Evolutionary conservation across 2,113 vertebrate species (phyloP).

Genomic region (Stictonetta naevosa): DNA sequence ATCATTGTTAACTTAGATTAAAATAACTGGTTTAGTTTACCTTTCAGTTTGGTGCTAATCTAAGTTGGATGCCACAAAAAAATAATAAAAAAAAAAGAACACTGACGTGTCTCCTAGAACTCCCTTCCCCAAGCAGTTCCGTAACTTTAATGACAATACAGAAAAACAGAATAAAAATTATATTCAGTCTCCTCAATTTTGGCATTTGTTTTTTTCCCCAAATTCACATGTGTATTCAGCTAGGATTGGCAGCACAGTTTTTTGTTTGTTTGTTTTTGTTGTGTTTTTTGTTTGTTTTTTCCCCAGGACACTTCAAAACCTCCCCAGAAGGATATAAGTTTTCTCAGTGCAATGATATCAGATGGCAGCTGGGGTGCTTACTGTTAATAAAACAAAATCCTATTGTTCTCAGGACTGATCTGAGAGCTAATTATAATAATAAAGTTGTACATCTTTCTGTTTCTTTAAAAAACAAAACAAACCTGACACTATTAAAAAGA

Average conservation of each 20-base stretch:
- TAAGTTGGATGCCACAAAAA: not conserved
- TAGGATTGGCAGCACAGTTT: not conserved
- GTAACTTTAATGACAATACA: not conserved
- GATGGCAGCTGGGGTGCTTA: not conserved
- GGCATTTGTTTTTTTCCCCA: rapidly evolving
- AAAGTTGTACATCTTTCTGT: not conserved
- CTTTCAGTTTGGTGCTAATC: not conserved
- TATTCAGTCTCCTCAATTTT: not conserved
- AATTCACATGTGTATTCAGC: not conserved
- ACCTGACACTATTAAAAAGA: not conserved
- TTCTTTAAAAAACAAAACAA: not conserved
- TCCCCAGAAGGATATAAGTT: not conserved
- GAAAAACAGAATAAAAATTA: not conserved
- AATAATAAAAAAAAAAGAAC: not conserved
- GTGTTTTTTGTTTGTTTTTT: not conserved
- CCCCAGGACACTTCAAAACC: not conserved
- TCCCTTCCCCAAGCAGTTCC: not conserved
- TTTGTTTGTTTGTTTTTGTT: too few species aligned
- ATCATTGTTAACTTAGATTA: not conserved
- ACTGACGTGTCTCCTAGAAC: not conserved
- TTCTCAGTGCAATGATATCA: not conserved
- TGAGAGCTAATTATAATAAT: not conserved
- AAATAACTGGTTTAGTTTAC: not conserved
- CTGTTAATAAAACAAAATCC: not conserved
- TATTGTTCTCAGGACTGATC: not conserved